Conservation (phyloP, 2,888 invertebrate species). For the Eurytoma californica region DNA sequence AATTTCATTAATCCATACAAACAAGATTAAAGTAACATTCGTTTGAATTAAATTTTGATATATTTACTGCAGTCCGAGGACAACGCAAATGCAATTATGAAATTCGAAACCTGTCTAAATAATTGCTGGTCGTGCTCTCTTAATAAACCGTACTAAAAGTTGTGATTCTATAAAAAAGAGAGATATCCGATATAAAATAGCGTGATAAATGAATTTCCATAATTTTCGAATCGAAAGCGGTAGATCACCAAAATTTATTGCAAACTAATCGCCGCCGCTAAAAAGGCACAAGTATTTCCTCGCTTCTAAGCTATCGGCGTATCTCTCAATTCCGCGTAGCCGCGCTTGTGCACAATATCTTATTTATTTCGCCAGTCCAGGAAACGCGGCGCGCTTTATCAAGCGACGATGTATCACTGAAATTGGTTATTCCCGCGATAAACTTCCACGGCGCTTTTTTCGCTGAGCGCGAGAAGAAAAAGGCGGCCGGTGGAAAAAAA, state of each 20-base stretch:
- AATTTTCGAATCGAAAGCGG: constrained; percentile 19
- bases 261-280: constrained; percentile 34
- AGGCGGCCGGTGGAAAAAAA: constrained; percentile 1
- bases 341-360: constrained; percentile 25
- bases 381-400: constrained; percentile 25
- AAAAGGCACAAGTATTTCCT: constrained; percentile 34
- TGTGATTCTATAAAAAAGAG: too few relatives aligned
- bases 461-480: constrained; percentile 1
- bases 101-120: too few relatives aligned
- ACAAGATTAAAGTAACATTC: too few relatives aligned
- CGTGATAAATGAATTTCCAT: constrained; percentile 32
- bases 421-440: constrained; percentile 48
- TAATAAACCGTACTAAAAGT: too few relatives aligned
- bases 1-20: too few relatives aligned
- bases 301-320: constrained; percentile 25
- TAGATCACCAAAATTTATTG: constrained; percentile 49
- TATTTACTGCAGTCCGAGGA: neutral
- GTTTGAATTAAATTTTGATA: too few relatives aligned
- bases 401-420: constrained; percentile 39
- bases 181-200: too few relatives aligned
- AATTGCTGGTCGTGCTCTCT: too few relatives aligned
- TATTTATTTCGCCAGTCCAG: constrained; percentile 38
- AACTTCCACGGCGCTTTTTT: constrained; percentile 15
- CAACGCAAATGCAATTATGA: too few relatives aligned
- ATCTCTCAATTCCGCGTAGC: constrained; percentile 14